Percentiles rank a stretch among this genome's conserved stretches.
Conservation (phyloP, 2,113 vertebrate genomes). For the Tapirus terrestris region DNA sequence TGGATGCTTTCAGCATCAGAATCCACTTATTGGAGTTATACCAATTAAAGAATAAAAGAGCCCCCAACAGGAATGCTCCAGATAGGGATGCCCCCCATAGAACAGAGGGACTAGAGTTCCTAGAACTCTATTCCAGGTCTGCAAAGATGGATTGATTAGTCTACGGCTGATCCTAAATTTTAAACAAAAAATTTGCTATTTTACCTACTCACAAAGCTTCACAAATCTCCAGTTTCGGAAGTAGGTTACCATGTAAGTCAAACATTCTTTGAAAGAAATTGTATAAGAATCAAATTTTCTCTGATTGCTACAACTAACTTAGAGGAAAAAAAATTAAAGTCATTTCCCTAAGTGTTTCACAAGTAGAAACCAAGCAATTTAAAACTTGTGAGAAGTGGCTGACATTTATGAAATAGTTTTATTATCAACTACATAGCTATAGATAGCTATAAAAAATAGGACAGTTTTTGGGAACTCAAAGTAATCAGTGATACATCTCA, state of each 20-base stretch:
- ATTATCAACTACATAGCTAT: conserved; percentile 45
- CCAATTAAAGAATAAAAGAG: neutral
- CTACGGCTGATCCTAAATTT: neutral
- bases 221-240: neutral
- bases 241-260: neutral
- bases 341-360: neutral
- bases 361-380: conserved; percentile 53
- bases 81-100: neutral
- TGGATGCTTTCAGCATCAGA: neutral
- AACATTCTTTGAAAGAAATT: neutral
- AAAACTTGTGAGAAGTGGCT: conserved; percentile 48
- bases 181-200: neutral
- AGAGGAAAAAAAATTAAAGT: conserved; percentile 6
- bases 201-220: neutral
- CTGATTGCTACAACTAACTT: conserved; percentile 25
- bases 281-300: conserved; percentile 25
- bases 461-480: conserved; percentile 12
- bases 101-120: neutral
- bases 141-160: neutral
- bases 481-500: conserved; percentile 35
- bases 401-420: conserved; percentile 60
- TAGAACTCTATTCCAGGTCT: neutral
- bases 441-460: conserved; percentile 63
- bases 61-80: neutral
- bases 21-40: neutral